Conservation (phyloP, 2,113 vertebrate genomes). For the Opisthocomus hoazin region DNA sequence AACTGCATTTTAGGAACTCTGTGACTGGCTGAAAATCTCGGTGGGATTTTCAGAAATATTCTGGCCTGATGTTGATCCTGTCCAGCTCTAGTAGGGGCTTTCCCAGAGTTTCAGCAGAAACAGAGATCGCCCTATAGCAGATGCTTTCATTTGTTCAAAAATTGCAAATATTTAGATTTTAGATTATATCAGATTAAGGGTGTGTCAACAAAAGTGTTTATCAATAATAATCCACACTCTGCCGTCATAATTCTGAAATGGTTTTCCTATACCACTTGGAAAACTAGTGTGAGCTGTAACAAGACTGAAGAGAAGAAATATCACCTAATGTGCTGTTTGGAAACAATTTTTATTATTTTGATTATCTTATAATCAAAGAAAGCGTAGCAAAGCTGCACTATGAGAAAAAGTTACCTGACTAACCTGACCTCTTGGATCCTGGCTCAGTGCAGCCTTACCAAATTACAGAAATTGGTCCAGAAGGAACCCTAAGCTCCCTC, state of each 20-base stretch:
- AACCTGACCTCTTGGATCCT: neutral
- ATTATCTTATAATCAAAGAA: neutral
- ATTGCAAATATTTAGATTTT: neutral
- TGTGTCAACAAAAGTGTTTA: neutral
- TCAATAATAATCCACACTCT: neutral
- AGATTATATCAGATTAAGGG: neutral
- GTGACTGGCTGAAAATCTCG: neutral
- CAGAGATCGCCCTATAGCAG: neutral
- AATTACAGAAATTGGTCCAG: neutral
- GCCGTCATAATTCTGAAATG: neutral
- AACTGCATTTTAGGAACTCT: neutral
- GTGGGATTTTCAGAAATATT: neutral
- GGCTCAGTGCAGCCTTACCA: neutral
- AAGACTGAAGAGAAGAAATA: neutral
- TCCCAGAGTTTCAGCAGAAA: neutral
- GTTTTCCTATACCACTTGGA: neutral
- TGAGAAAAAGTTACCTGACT: neutral
- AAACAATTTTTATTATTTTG: neutral
- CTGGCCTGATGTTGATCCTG: neutral
- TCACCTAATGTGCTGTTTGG: neutral
- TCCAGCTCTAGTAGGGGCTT: neutral
- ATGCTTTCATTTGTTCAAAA: neutral
- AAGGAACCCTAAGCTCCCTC: neutral
- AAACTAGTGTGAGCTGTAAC: neutral
- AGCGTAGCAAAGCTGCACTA: neutral